Evolutionary conservation across 30 jellyfish, hydroid and myxozoan species (phyloP), one percentile per base, ranked within the genome.

Genomic region (Cassiopea xamachana): DNA sequence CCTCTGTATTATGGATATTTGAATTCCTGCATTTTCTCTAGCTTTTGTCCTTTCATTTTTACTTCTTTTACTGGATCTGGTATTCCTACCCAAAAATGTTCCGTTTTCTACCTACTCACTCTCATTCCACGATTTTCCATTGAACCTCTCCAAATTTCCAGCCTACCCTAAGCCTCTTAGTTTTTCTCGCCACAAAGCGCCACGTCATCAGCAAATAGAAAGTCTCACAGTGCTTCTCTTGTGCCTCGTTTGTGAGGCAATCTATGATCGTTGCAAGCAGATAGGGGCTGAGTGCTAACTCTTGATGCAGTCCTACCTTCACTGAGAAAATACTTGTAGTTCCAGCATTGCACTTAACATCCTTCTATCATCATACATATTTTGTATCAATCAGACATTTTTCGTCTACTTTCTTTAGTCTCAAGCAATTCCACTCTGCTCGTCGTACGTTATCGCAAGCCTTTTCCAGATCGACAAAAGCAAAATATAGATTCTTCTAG

Each of bases 91-190:
- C 48, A 2, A 6, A 81, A 44, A 61, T 59, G 59, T 45, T 81
- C 89, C 46, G 91, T 82, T 79, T 82, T 82, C 6, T 48, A 1
- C 62, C 82, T 62, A 15, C 85, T 60, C 1, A 82, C 81, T 62
- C 17, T 82, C 85, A 82, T 59, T 2, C 82, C 82, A 1, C 27
- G 45, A 14, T 62, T 49, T 68, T 82, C 91, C 81, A 82, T 8
- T 10, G 91, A 85, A 17, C 43, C 44, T 2, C 14, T 62, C 91
- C 91, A 82, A 13, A 6, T 14, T 62, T 18, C 85, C 48, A 75
- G 69, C 15, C 68, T 43, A 2, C 46, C 27, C 39, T 46, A 7
- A 1, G 64, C 46, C 15, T 39, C 69, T 45, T 8, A n/a, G 47
- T 73, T 46, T 1, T 6, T 16, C 6, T 46, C 47, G 2, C 39